Evolutionary conservation across 2,888 invertebrate genomes (phyloP), one percentile per base, ranked within the genome.

Genomic region (Suillia variegata): DNA sequence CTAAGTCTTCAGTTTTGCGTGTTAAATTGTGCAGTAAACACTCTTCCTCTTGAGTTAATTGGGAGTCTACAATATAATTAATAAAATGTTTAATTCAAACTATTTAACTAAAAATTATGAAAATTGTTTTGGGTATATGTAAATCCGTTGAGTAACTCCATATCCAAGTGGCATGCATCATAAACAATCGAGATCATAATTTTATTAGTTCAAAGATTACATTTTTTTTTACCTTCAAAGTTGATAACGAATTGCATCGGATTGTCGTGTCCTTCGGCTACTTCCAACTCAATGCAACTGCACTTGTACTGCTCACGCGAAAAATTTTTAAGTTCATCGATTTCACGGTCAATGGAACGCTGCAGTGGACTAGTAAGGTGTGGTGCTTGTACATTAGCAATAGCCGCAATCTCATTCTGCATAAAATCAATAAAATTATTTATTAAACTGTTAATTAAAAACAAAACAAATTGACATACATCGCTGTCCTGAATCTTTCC

Each of bases 211-310:
- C n/a, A n/a, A n/a, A n/a, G n/a, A n/a, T n/a, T n/a, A n/a, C n/a
- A n/a, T n/a, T n/a, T n/a, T 10, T 22, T n/a, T 48, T 61, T 64
- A 75, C 77, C 79, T 31, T 71, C 66, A 56, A 73, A 76, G 60
- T 74, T 74, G 10, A 74, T 71, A 18, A 63, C 70, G 54, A 66
- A 80, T 26, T 75, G 74, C 58, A 77, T 65, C 1, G 81, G 81
- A 70, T 81, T 79, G 5, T 80, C 80, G 50, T 78, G 73, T 1
- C 81, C 81, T 12, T 78, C 75, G 17, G 80, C 78, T 17, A 80
- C 74, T 61, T 80, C 80, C 38, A 81, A 56, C 51, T 80, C 80
- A 13, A 79, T 70, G 65, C 77, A 78, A 62, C 80, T 79, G 33
- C 79, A 62, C 69, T 80, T 80, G 66, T 81, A 81, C 57, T 79